These are phyloP conservation scores for Drosophila ogumai DNA, from an alignment of 1,140 invertebrate species.

Conservation along the genomic window DNA sequence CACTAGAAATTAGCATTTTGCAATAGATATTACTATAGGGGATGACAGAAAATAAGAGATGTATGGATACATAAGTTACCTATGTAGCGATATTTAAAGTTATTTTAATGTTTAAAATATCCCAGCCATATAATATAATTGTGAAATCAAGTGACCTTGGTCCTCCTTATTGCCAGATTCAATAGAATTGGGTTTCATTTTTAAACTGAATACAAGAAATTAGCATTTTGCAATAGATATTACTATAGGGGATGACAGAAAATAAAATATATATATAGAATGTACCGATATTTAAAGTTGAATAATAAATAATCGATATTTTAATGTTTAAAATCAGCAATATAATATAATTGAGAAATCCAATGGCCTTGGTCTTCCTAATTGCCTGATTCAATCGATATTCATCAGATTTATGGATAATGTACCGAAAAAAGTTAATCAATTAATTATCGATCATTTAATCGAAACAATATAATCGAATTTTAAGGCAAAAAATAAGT, in stretches of 20 bases:
- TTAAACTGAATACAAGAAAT: not conserved
- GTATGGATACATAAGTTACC: too few relatives aligned
- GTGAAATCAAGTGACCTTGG: not conserved
- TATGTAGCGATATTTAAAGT: not conserved
- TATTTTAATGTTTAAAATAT: too few relatives aligned
- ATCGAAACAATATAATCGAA: not conserved
- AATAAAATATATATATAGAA: not conserved
- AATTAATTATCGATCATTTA: not conserved
- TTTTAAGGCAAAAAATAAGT: not conserved
- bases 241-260: too few relatives aligned
- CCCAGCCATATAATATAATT: not conserved
- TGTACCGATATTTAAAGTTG: not conserved
- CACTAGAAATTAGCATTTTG: not conserved
- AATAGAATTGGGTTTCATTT: not conserved
- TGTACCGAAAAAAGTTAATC: not conserved
- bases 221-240: not conserved
- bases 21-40: too few relatives aligned
- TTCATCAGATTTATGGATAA: not conserved
- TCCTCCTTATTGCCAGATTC: constrained; percentile 1
- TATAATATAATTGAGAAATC: constrained; percentile 3
- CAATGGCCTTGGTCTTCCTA: constrained; percentile 1
- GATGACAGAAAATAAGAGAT: not conserved
- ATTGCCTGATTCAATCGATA: not conserved
- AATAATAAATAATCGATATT: too few relatives aligned
- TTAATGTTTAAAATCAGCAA: too few relatives aligned